These are phyloP conservation scores for Australoheros facetus DNA, from an alignment of 2,797 vertebrate genomes.

Conservation along the genomic window DNA sequence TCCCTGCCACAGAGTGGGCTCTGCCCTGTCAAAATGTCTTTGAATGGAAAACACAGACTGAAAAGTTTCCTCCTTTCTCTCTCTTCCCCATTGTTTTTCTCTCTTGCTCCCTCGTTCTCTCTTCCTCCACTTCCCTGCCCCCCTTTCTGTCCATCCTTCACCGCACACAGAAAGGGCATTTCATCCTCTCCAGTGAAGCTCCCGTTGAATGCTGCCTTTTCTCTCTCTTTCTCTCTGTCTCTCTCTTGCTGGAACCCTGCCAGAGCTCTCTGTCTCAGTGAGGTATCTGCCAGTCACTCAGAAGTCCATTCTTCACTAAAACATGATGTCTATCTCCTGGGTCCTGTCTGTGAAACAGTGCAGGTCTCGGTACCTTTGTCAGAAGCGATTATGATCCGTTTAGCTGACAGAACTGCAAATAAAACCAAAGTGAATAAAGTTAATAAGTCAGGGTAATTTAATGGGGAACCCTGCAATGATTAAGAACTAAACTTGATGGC, in stretches of 20 bases:
- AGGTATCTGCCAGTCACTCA: conserved; percentile 77
- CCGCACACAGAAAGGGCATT: conserved; percentile 75
- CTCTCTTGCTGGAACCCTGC: conserved; percentile 46
- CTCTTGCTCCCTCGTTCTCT: conserved; percentile 26
- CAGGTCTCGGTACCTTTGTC: conserved; percentile 63
- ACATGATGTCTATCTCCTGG: conserved; percentile 74
- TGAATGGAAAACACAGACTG: conserved; percentile 78
- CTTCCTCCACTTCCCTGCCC: conserved; percentile 1
- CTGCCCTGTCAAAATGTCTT: conserved; percentile 84
- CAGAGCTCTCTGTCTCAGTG: conserved; percentile 69
- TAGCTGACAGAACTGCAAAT: conserved; percentile 18
- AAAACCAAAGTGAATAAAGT: conserved; percentile 17
- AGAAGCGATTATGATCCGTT: conserved; percentile 61
- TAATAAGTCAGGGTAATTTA: conserved; percentile 13
- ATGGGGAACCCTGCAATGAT: neutral
- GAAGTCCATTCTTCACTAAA: conserved; percentile 69
- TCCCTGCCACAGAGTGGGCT: conserved; percentile 75
- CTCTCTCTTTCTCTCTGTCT: conserved; percentile 25
- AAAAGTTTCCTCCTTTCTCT: conserved; percentile 68
- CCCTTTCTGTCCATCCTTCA: conserved; percentile 73
- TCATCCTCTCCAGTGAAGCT: conserved; percentile 70
- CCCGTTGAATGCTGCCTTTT: conserved; percentile 68
- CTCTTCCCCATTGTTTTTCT: conserved; percentile 52
- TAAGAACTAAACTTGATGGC: neutral
- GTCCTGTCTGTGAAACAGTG: conserved; percentile 61